Conservation (phyloP, 2,113 vertebrate species). For the Falco punctatus region DNA sequence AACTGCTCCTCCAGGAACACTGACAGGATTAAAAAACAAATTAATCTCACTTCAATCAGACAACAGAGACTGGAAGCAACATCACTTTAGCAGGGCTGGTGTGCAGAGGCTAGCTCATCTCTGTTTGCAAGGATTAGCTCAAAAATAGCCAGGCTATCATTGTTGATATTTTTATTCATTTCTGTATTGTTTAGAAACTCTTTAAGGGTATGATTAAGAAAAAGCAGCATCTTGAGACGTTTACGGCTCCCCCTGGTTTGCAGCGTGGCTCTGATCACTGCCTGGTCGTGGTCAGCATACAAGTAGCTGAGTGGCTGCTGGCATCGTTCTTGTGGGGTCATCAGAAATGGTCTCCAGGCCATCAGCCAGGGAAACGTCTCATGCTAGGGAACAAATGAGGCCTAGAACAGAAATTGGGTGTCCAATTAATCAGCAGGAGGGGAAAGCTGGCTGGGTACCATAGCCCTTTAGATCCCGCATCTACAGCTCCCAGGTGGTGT, state of each 20-base stretch:
- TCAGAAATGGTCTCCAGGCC: background rate
- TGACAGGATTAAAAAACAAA: background rate
- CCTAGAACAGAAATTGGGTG: background rate
- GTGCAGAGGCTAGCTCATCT: fast-evolving
- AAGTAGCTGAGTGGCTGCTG: background rate
- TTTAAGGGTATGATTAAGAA: background rate
- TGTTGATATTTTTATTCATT: background rate
- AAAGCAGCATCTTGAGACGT: background rate
- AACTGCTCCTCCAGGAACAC: background rate
- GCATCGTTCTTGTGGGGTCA: background rate
- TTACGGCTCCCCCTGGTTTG: background rate
- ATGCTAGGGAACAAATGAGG: background rate
- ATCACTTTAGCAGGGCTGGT: background rate
- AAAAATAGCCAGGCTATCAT: background rate
- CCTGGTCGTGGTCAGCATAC: fast-evolving
- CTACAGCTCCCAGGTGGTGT: fast-evolving
- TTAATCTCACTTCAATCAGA: background rate
- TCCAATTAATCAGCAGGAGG: background rate
- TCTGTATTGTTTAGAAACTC: background rate
- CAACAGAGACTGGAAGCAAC: too few species aligned
- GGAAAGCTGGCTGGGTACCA: background rate
- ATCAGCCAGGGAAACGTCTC: background rate
- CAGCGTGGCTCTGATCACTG: fast-evolving
- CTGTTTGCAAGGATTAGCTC: background rate
- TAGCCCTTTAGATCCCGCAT: background rate